Percentiles rank a stretch among this genome's conserved stretches.
These are phyloP conservation scores for Tetranychus truncatus DNA, from an alignment of 2,888 invertebrate genomes.

Conservation along the genomic window DNA sequence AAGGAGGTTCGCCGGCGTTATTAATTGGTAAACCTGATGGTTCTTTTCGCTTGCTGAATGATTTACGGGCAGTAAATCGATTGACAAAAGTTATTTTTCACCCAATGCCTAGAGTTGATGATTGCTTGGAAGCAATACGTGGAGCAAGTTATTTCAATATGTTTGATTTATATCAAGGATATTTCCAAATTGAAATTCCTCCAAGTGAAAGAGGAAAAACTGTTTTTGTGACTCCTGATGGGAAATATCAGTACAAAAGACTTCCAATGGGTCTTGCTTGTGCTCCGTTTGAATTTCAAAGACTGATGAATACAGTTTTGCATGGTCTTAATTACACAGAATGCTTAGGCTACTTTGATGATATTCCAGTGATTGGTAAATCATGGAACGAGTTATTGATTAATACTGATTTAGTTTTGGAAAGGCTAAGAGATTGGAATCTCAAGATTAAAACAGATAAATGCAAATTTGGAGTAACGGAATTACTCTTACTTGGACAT, in stretches of 20 bases:
- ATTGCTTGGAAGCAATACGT: neutral
- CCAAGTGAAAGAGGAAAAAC: neutral
- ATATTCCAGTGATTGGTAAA: neutral
- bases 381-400: neutral
- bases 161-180: neutral
- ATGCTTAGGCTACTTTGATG: neutral
- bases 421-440: neutral
- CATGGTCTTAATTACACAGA: neutral
- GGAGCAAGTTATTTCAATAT: neutral
- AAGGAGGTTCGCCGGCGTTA: neutral
- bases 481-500: neutral
- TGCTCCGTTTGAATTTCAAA: neutral
- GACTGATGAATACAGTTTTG: neutral
- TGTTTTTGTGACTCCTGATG: neutral
- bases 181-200: neutral
- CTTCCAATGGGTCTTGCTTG: neutral
- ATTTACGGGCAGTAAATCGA: neutral
- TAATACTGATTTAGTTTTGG: neutral
- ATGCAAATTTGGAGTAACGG: neutral
- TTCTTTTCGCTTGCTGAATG: neutral
- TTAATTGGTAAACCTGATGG: neutral
- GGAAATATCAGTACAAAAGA: neutral
- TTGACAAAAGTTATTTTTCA: neutral
- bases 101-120: neutral
- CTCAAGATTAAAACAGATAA: neutral